Percentiles rank a stretch among this genome's conserved stretches.
Evolutionary conservation across 2,113 vertebrate genomes (phyloP).

Genomic region (Cheirogaleus medius): DNA sequence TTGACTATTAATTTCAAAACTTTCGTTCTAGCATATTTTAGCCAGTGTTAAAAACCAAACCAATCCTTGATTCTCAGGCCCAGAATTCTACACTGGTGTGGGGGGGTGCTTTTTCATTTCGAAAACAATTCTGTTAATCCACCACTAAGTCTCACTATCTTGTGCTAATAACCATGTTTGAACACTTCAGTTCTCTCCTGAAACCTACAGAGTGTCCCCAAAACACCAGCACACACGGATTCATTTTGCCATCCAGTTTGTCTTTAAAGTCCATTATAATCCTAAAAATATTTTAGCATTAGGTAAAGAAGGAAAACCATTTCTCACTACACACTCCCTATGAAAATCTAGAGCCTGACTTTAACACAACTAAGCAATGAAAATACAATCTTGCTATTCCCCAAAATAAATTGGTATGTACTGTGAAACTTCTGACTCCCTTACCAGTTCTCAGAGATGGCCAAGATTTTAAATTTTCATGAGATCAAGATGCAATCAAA

Average conservation of each 20-base stretch:
- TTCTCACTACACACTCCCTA: not conserved
- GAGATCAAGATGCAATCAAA: slow-evolving; percentile 45
- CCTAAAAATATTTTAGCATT: not conserved
- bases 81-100: not conserved
- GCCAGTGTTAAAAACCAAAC: not conserved
- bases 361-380: slow-evolving; percentile 1
- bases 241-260: not conserved
- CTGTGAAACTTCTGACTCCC: not conserved
- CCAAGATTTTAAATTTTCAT: slow-evolving; percentile 42
- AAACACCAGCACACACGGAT: not conserved
- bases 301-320: not conserved
- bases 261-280: not conserved
- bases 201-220: not conserved
- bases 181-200: not conserved
- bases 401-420: not conserved
- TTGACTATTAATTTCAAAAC: slow-evolving; percentile 19
- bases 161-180: not conserved
- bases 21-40: not conserved
- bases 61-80: not conserved
- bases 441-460: not conserved
- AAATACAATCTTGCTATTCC: slow-evolving; percentile 4
- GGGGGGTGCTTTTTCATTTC: not conserved
- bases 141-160: not conserved
- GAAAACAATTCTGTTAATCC: not conserved
- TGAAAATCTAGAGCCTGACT: not conserved